phyloP scores from a whole-genome alignment of 2,113 vertebrate genomes.

The Eulemur rufifrons region DNA sequence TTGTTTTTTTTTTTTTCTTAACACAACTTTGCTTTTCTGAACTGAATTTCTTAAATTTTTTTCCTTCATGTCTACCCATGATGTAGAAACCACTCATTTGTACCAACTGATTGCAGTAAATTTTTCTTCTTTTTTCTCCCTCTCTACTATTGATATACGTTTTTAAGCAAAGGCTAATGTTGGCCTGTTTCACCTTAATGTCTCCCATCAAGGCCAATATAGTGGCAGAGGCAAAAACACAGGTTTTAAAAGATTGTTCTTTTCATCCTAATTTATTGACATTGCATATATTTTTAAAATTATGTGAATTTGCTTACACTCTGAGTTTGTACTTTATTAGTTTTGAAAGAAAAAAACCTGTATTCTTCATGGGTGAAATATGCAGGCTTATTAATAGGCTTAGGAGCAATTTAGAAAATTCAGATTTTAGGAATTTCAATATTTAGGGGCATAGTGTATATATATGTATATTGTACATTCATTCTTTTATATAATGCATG shows the following conservation, averaged over 20 bases:
- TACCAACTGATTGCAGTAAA: neutral
- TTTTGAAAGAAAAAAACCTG: neutral
- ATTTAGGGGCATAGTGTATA: neutral
- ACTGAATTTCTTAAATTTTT: slow-evolving; percentile 14
- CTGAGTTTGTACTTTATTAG: neutral
- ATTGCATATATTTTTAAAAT: neutral
- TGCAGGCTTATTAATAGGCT: neutral
- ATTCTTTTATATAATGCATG: neutral
- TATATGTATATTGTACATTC: neutral
- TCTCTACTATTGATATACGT: neutral
- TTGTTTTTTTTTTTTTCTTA: neutral
- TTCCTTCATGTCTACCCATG: neutral
- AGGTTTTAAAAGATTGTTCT: neutral
- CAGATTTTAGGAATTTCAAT: neutral
- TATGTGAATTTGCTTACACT: neutral
- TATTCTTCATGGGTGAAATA: neutral
- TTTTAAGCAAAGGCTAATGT: neutral
- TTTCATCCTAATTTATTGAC: neutral
- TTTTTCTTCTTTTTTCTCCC: neutral
- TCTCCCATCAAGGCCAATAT: neutral
- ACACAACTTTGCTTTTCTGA: neutral
- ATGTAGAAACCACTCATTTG: neutral
- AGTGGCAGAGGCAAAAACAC: neutral
- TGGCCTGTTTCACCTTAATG: neutral
- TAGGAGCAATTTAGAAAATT: neutral